Evolutionary conservation across 2,113 vertebrate species (phyloP).

Genomic region (Charina bottae): DNA sequence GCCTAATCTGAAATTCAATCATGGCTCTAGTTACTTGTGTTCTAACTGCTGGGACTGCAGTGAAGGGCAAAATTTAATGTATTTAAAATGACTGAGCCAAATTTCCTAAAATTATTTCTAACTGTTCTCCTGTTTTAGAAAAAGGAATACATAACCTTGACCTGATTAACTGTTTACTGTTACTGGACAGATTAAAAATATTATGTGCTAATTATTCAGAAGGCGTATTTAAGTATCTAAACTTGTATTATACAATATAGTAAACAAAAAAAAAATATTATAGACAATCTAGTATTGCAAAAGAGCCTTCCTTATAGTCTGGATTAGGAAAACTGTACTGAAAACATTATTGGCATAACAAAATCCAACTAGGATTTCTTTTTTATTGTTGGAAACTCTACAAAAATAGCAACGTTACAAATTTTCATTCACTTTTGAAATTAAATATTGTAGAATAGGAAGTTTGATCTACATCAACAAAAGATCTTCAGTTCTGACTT

Average conservation of each 20-base stretch:
- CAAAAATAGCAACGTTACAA: no score
- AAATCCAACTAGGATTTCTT: slow-evolving; percentile 6
- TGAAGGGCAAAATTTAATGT: no score
- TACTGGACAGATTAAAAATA: not conserved
- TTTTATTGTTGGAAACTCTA: not conserved
- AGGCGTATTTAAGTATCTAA: not conserved
- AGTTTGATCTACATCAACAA: slow-evolving; percentile 32
- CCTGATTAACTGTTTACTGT: not conserved
- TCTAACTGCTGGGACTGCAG: no score
- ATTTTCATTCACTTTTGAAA: not conserved
- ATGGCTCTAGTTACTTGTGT: no score
- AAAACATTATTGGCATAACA: fast-evolving
- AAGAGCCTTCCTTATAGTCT: not conserved
- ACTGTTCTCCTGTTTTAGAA: no score
- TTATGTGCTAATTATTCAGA: not conserved
- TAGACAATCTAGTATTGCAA: not conserved
- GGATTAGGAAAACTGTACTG: not conserved
- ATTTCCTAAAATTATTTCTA: no score
- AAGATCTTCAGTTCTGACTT: slow-evolving; percentile 34
- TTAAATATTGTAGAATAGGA: slow-evolving; percentile 14
- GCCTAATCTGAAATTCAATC: no score
- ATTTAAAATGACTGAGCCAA: no score
- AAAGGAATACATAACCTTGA: not conserved
- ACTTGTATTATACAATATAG: not conserved
- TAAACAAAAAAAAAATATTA: not conserved